Evolutionary conservation across 37 sponge, comb jelly and placozoan genomes (phyloP).

Genomic region (Theonella swinhoei): DNA sequence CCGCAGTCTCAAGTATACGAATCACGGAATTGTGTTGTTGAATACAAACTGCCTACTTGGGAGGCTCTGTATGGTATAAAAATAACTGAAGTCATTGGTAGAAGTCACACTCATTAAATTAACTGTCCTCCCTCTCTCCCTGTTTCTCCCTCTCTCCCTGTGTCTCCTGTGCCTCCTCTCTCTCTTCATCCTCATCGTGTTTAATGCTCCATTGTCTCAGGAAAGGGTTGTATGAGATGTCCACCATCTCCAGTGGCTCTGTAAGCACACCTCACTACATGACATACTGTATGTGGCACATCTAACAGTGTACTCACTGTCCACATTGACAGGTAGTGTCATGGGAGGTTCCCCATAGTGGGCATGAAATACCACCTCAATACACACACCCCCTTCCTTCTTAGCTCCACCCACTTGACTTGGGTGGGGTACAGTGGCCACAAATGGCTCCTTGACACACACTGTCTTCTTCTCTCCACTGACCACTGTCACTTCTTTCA

Average conservation of each 20-base stretch:
- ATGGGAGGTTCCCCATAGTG: conserved; percentile 70
- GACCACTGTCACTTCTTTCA: conserved; percentile 31
- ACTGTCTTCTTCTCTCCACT: background rate
- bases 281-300: background rate
- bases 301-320: conserved; percentile 6
- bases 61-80: no score
- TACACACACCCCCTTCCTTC: background rate
- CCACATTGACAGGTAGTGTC: conserved; percentile 4
- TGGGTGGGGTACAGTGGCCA: no score
- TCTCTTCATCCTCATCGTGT: background rate
- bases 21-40: no score
- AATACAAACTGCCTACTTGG: no score
- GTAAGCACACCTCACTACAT: background rate
- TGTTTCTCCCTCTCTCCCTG: conserved; percentile 2
- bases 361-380: conserved; percentile 29
- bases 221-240: conserved; percentile 60
- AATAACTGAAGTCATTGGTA: no score
- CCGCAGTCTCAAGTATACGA: no score
- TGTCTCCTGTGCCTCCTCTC: background rate
- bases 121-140: background rate
- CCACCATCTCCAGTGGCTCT: conserved; percentile 7
- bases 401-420: background rate
- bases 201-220: conserved; percentile 42
- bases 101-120: background rate
- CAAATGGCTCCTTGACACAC: conserved; percentile 10